Conservation (phyloP, 2,888 invertebrate genomes). For the Ommatoiulus sabulosus region DNA sequence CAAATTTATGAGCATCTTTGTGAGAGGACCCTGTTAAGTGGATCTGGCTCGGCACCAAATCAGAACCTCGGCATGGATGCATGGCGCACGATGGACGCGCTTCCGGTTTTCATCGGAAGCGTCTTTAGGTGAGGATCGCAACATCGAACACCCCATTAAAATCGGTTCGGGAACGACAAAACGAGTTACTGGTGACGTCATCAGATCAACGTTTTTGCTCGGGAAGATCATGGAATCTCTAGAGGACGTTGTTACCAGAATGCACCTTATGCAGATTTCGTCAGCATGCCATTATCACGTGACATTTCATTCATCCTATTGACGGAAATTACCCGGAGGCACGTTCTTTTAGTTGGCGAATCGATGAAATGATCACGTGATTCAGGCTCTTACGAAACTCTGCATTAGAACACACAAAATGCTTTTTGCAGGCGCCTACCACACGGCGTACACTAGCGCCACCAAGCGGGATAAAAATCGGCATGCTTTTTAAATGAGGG, state of each 20-base stretch:
- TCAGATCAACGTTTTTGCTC: neutral
- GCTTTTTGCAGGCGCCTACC: too few relatives aligned
- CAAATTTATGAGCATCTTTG: neutral
- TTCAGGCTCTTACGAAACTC: too few relatives aligned
- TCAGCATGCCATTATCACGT: too few relatives aligned
- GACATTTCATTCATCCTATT: too few relatives aligned
- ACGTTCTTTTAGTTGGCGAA: too few relatives aligned
- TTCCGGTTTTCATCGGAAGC: neutral
- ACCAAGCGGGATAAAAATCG: too few relatives aligned
- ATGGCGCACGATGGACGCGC: neutral
- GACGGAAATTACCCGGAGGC: too few relatives aligned
- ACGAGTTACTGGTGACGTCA: neutral
- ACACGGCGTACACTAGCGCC: too few relatives aligned
- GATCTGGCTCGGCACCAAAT: neutral
- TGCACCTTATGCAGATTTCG: too few relatives aligned
- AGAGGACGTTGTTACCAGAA: neutral
- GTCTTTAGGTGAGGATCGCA: neutral
- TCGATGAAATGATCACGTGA: too few relatives aligned
- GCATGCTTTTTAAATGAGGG: too few relatives aligned
- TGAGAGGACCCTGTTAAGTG: constrained; percentile 6
- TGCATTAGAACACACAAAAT: too few relatives aligned
- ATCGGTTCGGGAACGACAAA: neutral
- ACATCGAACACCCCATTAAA: neutral
- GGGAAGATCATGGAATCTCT: neutral
- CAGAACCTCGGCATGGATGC: neutral